Conservation (phyloP, 2,888 invertebrate species). For the Cylindroiulus punctatus region DNA sequence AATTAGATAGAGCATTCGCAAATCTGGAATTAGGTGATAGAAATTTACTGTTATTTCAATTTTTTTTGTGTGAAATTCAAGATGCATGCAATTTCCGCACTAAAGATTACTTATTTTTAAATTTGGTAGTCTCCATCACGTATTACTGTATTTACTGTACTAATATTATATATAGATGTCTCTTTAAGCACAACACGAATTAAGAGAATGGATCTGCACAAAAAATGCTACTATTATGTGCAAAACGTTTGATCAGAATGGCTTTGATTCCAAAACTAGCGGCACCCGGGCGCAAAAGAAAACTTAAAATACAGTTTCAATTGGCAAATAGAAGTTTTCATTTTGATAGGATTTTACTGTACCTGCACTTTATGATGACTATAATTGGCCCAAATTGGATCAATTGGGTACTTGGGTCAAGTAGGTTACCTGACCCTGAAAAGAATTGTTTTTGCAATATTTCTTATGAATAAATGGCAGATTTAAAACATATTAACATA, state of each 20-base stretch:
- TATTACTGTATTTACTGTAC: slow-evolving; percentile 14
- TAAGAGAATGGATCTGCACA: neutral
- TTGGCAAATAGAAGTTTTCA: slow-evolving; percentile 23
- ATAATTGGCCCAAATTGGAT: slow-evolving; percentile 49
- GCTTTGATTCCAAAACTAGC: slow-evolving; percentile 25
- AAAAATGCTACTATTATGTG: neutral
- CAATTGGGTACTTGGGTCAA: slow-evolving; percentile 48
- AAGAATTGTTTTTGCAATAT: slow-evolving; percentile 51
- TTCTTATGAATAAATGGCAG: slow-evolving; percentile 39
- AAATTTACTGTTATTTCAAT: neutral
- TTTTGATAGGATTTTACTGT: slow-evolving; percentile 51
- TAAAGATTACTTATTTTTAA: neutral
- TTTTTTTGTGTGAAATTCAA: neutral
- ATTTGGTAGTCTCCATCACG: neutral
- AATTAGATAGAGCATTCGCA: neutral
- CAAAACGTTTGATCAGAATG: neutral
- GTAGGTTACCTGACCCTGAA: slow-evolving; percentile 51
- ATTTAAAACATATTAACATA: slow-evolving; percentile 40
- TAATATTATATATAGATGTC: neutral
- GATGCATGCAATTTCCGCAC: neutral
- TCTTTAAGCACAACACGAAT: neutral
- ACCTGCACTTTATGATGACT: slow-evolving; percentile 48
- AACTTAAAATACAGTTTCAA: neutral
- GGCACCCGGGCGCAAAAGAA: slow-evolving; percentile 9
- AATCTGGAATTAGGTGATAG: neutral